These are phyloP conservation scores for Sericinus montela DNA, from an alignment of 2,888 invertebrate species.

Conservation along the genomic window DNA sequence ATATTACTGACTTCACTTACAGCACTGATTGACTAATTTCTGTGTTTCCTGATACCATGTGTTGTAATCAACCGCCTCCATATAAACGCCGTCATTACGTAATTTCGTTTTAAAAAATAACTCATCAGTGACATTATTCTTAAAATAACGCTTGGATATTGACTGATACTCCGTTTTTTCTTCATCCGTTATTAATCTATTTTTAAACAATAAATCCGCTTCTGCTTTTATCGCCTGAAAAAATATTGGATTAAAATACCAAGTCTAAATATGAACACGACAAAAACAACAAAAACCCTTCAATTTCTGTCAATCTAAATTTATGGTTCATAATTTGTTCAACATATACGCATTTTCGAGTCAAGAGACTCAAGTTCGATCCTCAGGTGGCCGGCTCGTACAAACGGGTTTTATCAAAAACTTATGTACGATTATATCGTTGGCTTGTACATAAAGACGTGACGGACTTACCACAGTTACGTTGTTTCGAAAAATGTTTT, in stretches of 20 bases:
- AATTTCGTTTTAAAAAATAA: slow-evolving; percentile 47
- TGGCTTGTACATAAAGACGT: no score
- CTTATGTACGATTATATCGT: no score
- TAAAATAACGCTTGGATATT: slow-evolving; percentile 76
- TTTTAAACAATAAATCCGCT: slow-evolving; percentile 86
- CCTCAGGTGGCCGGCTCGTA: no score
- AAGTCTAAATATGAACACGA: no score
- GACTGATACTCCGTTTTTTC: slow-evolving; percentile 82
- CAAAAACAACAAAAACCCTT: no score
- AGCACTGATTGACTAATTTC: slow-evolving; percentile 81
- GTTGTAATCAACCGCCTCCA: slow-evolving; percentile 66
- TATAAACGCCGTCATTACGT: slow-evolving; percentile 51
- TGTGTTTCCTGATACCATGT: slow-evolving; percentile 82
- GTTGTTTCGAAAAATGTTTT: no score
- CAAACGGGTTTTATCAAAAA: no score
- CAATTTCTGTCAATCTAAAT: no score
- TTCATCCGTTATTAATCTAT: slow-evolving; percentile 83
- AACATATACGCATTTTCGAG: no score
- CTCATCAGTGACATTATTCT: slow-evolving; percentile 36
- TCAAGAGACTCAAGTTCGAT: no score
- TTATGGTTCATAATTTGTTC: no score
- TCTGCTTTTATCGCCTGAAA: slow-evolving; percentile 85
- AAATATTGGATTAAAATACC: background rate
- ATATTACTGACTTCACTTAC: slow-evolving; percentile 77
- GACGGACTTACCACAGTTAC: no score